phyloP scores from a whole-genome alignment of 2,797 vertebrate genomes.

The Malurus splendens region DNA sequence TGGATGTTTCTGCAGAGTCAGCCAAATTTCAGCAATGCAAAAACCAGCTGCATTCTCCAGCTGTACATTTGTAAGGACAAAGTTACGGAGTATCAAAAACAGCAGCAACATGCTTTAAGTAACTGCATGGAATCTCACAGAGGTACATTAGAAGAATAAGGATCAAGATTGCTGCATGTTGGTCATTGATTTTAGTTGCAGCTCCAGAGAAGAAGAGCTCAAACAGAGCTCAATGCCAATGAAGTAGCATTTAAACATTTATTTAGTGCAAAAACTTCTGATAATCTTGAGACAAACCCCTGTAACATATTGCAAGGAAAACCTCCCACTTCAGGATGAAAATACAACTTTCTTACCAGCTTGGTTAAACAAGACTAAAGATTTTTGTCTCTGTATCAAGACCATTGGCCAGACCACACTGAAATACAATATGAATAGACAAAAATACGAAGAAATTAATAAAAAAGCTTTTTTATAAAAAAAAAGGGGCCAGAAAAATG shows the following conservation, averaged over 20 bases:
- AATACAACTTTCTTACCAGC: neutral
- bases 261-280: neutral
- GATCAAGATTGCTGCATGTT: neutral
- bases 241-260: neutral
- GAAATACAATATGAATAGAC: neutral
- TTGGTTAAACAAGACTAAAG: constrained; percentile 15
- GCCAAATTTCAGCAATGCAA: constrained; percentile 17
- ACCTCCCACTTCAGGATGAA: neutral
- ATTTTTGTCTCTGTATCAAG: constrained; percentile 30
- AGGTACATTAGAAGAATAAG: neutral
- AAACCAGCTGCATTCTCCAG: constrained; percentile 25
- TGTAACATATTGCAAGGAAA: neutral
- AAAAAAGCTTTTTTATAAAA: neutral
- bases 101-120: neutral
- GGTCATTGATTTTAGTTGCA: neutral
- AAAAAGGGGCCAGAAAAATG: neutral
- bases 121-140: neutral
- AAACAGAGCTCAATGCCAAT: neutral
- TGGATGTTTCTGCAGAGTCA: neutral
- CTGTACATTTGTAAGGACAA: neutral
- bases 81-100: neutral
- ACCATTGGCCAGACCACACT: constrained; percentile 31
- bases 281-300: neutral
- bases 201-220: neutral
- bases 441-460: neutral